Evolutionary conservation across 2,888 invertebrate genomes (phyloP).

Genomic region (Heliconius charithonia): DNA sequence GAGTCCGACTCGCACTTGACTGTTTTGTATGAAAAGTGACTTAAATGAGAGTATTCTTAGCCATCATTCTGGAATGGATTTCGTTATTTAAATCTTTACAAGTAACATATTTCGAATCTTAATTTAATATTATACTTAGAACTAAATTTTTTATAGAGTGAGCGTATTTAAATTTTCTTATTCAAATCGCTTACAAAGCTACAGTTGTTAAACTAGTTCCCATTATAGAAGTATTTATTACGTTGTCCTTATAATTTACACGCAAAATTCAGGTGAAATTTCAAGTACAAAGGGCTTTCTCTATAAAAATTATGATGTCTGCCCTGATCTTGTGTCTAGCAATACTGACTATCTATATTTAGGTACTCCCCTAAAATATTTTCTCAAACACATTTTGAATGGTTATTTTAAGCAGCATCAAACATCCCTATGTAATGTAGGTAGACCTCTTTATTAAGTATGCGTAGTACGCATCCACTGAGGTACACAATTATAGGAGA

Average conservation of each 20-base stretch:
- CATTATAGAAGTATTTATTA: background rate
- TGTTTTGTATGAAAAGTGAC: too few relatives aligned
- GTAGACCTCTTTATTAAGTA: background rate
- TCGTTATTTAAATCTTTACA: background rate
- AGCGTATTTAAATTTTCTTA: background rate
- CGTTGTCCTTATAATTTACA: background rate
- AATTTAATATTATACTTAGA: background rate
- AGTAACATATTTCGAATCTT: background rate
- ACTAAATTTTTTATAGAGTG: background rate
- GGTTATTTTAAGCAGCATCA: background rate
- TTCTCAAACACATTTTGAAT: background rate
- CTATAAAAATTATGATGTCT: background rate
- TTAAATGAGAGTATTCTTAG: too few relatives aligned
- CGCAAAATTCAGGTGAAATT: background rate
- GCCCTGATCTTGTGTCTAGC: background rate
- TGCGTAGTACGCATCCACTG: background rate
- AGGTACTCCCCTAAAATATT: background rate
- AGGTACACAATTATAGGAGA: background rate
- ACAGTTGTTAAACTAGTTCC: background rate
- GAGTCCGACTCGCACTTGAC: too few relatives aligned
- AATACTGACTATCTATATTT: background rate
- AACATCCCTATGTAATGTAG: background rate
- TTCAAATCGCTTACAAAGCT: background rate
- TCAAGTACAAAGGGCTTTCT: constrained; percentile 1
- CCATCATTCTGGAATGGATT: background rate